Base-by-base conservation (phyloP, 2,797 vertebrate genomes). In the Eleutherodactylus coqui region DNA sequence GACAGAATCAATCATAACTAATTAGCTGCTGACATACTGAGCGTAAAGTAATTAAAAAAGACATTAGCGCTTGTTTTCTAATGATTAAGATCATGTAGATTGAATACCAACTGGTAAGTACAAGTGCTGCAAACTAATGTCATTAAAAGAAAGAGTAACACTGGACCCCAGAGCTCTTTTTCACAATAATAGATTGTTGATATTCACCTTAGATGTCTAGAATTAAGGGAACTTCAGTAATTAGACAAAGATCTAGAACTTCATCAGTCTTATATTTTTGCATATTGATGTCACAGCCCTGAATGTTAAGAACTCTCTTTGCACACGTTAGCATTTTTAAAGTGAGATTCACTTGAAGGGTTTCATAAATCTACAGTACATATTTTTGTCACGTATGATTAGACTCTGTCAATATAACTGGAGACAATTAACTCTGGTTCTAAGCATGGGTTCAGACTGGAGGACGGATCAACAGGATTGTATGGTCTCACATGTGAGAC, bases 1-100 rank as follows among this genome's bases (percentile, higher is more conserved):
- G 90, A 89, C 89, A 91, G 89, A 90, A 91, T 92, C 90, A 89
- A 89, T 93, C 90, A 90, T 89, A 88, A 75, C 75, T 90, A 91
- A 91, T 92, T 92, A 90, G 84, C 53, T 87, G 38, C 82, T 91
- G 89, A 91, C 86, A 88, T 47, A 85, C 62, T 89, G 76, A 85
- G 82, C 82, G 85, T 87, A 84, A 81, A 89, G 85, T 91, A 93
- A 92, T 92, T 91, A 91, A 90, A 86, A 64, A 88, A 88, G 86
- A 89, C 84, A 84, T 89, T 90, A 90, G 34, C 60, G 38, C 86
- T 90, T 90, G 84, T 88, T 89, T 91, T 91, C 89, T 89, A 87
- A 85, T 90, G 83, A 89, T 90, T 89, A 91, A 88, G 85, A 90
- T 90, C 87, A 86, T 79, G 88, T 87, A 90, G 86, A 89, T 75